Base-by-base conservation (phyloP, 2,797 vertebrate genomes). In the Pseudochromis fuscus region DNA sequence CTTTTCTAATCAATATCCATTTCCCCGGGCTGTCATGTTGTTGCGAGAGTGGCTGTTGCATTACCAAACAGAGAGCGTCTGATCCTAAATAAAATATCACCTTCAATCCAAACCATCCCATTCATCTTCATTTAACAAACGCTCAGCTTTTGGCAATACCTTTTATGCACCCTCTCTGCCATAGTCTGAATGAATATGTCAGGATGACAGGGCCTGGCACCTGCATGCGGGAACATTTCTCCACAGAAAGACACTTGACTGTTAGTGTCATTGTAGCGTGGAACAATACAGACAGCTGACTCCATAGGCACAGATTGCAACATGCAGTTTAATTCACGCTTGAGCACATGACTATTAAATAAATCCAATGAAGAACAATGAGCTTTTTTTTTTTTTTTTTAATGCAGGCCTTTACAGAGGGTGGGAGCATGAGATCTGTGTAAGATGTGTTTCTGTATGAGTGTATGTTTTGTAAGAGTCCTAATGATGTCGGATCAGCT, bases 1-100 rank as follows among this genome's bases (percentile, higher is more conserved):
- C 88, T 92, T 91, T 91, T 88, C 87, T 88, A 94, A 95, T 95
- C 93, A 94, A 95, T 95, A 94, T 94, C 93, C 90, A 94, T 94
- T 94, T 92, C 90, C 93, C 83, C 23, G 61, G 84, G 81, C 92
- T 94, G 93, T 94, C 94, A 92, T 93, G 90, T 91, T 90, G 88
- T 88, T 93, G 83, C 44, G 77, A 75, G 83, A 88, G 87, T 83
- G 87, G 84, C 87, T 86, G 87, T 57, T 87, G 92, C 90, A 93
- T 94, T 93, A 93, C 88, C 88, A 93, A 94, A 94, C 89, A 89
- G 82, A 84, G 67, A 92, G 85, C 77, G 83, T 90, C 90, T 93
- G 92, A 93, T 92, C 87, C 90, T 93, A 94, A 94, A 94, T 94
- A 93, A 94, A 94, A 94, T 91, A 93, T 94, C 93, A 94, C 93